Evolutionary conservation across 2,113 vertebrate species (phyloP), one percentile per base, ranked within the genome.

Genomic region (Centrocercus urophasianus): DNA sequence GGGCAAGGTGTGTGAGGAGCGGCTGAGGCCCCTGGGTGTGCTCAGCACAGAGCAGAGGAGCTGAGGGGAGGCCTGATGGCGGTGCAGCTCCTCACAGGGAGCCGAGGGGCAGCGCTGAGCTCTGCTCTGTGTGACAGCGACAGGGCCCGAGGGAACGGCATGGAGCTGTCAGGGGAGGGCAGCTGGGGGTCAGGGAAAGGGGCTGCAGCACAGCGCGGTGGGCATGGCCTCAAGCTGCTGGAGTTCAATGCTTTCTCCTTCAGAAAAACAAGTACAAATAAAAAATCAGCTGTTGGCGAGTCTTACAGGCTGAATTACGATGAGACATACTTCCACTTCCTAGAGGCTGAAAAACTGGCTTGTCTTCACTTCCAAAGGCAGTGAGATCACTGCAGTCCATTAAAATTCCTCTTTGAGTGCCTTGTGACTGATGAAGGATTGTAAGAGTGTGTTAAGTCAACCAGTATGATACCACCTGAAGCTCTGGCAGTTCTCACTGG

Each of bases 341-440:
- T 36, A 43, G 22, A 25, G 43, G 13, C 14, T 67, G 64, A 86
- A 78, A 59, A 67, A 38, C 30, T 61, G 20, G 20, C 32, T 77
- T 40, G 24, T 3, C 43, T 61, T 89, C n/a, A 21, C 17, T 82
- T 84, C 56, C 61, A 57, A 70, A 52, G 59, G 21, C 34, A 10
- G 0, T 16, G 13, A 80, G 56, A 74, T n/a, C 28, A 34, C 1
- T 1, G 32, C 36, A 54, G 22, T 30, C 10, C 2, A 1, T 42
- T 66, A 34, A 57, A 65, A 78, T 34, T 76, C 45, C 38, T 45
- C 16, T 75, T 52, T 34, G 34, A 45, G 17, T 50, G 34, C 20
- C 7, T 7, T 30, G 24, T 32, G 38, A 42, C 38, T 60, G 14
- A 45, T 8, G 42, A 69, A 64, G 9, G 38, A 30, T 9, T 30